Conservation (phyloP, 2,797 vertebrate genomes). For the Chromis chromis region DNA sequence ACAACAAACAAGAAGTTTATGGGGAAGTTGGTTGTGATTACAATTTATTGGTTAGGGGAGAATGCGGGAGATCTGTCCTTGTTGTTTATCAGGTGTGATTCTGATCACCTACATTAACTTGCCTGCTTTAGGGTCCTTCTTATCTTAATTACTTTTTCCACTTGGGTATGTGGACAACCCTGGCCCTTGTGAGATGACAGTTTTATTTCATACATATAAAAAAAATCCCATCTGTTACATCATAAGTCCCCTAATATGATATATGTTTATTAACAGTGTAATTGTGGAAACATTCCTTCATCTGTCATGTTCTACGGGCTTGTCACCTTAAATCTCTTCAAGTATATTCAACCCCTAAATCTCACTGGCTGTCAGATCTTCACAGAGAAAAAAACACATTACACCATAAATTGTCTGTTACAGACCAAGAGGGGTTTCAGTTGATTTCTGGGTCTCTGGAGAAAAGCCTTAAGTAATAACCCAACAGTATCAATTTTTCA, state of each 20-base stretch:
- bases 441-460: slow-evolving; percentile 70
- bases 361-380: slow-evolving; percentile 65
- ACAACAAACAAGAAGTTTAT: slow-evolving; percentile 75
- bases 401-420: slow-evolving; percentile 70
- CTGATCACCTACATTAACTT: slow-evolving; percentile 35
- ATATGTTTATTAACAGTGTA: slow-evolving; percentile 57
- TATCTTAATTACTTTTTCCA: slow-evolving; percentile 57
- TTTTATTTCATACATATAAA: background rate
- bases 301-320: slow-evolving; percentile 62
- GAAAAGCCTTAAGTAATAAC: slow-evolving; percentile 57
- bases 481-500: slow-evolving; percentile 64
- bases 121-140: slow-evolving; percentile 27
- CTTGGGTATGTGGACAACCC: slow-evolving; percentile 22
- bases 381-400: slow-evolving; percentile 61
- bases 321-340: slow-evolving; percentile 74
- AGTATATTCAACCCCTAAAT: slow-evolving; percentile 69
- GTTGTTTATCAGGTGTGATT: slow-evolving; percentile 53
- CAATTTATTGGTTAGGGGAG: slow-evolving; percentile 72
- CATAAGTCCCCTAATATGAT: slow-evolving; percentile 29
- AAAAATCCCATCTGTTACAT: background rate
- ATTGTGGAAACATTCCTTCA: slow-evolving; percentile 64
- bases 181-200: slow-evolving; percentile 11
- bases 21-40: slow-evolving; percentile 67
- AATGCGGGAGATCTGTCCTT: slow-evolving; percentile 29
- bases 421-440: slow-evolving; percentile 51